Evolutionary conservation across 2,113 vertebrate genomes (phyloP), one percentile per base, ranked within the genome.

Genomic region (Mus spicilegus): DNA sequence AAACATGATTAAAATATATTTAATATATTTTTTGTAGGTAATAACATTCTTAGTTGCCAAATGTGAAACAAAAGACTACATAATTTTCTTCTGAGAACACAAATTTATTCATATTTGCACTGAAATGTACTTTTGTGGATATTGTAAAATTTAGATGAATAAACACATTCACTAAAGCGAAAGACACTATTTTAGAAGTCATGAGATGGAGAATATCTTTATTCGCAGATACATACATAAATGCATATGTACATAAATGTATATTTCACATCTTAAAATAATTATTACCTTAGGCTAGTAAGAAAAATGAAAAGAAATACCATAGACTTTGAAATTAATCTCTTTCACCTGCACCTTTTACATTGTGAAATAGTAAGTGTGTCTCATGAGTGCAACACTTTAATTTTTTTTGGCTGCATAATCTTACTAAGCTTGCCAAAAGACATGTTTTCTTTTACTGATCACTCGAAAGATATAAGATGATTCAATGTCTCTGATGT

Each of bases 401-500:
- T 54, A 86, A 46, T 42, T n/a, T 24, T 24, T 6, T 77, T 94
- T 92, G 77, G 36, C 63, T 90, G 51, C 51, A 6, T 80, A 8
- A 77, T 92, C 58, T n/a, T 89, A 39, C 58, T 84, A 97, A 30
- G 26, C 73, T 94, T 85, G n/a, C 20, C 96, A 72, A 90, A 87
- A 89, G 12, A 11, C 0, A 65, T 97, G 42, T 96, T 95, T 5
- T 9, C 75, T 80, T 94, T 94, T 89, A 13, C 7, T 90, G 30
- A 85, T 86, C 39, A 46, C 51, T 93, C 54, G 84, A 95, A 93
- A 63, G 87, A 94, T 77, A 96, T 12, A 82, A 16, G 11, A 77
- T 87, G 93, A 78, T 67, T 98, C 95, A 94, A 49, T 73, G 69
- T 9, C 30, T 96, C 95, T 95, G 36, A 97, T 97, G 96, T 92